Percentiles rank a stretch among this genome's conserved stretches.
These are phyloP conservation scores for Pocota personata DNA, from an alignment of 2,888 invertebrate species.

Conservation along the genomic window DNA sequence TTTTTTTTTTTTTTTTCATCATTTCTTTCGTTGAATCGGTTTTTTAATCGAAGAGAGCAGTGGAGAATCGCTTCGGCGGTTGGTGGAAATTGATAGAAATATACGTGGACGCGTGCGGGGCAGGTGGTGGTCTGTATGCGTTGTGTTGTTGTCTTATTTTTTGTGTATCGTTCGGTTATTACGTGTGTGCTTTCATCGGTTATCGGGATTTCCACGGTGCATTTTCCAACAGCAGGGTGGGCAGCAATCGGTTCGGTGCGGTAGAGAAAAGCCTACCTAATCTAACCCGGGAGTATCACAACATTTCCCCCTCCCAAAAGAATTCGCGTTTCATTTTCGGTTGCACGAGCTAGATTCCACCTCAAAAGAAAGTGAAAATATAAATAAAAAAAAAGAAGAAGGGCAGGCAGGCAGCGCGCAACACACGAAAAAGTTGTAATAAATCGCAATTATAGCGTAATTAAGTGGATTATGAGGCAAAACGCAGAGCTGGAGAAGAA, in stretches of 20 bases:
- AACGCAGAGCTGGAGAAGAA: slow-evolving; percentile 32
- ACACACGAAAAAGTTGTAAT: slow-evolving; percentile 47
- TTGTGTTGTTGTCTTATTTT: slow-evolving; percentile 71
- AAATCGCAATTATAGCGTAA: slow-evolving; percentile 59
- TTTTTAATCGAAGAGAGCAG: slow-evolving; percentile 37
- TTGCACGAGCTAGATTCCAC: slow-evolving; percentile 23
- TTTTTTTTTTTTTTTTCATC: slow-evolving; percentile 3
- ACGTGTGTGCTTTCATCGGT: slow-evolving; percentile 62
- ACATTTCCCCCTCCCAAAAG: background rate
- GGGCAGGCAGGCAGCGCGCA: too few species aligned
- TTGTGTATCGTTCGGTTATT: slow-evolving; percentile 65
- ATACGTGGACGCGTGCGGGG: too few species aligned
- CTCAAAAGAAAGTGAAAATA: slow-evolving; percentile 61
- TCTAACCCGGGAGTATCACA: background rate
- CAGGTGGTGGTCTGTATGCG: too few species aligned
- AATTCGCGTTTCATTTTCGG: slow-evolving; percentile 8
- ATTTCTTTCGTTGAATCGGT: slow-evolving; percentile 48
- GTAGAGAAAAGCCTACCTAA: background rate
- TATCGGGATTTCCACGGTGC: slow-evolving; percentile 35
- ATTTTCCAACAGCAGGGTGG: slow-evolving; percentile 27
- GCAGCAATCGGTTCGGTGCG: slow-evolving; percentile 30
- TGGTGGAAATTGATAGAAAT: too few species aligned
- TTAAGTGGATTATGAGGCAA: slow-evolving; percentile 62
- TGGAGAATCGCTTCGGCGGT: slow-evolving; percentile 63
- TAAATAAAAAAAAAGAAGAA: slow-evolving; percentile 44